phyloP scores from a whole-genome alignment of 2,113 vertebrate species.

The Polyodon spathula region DNA sequence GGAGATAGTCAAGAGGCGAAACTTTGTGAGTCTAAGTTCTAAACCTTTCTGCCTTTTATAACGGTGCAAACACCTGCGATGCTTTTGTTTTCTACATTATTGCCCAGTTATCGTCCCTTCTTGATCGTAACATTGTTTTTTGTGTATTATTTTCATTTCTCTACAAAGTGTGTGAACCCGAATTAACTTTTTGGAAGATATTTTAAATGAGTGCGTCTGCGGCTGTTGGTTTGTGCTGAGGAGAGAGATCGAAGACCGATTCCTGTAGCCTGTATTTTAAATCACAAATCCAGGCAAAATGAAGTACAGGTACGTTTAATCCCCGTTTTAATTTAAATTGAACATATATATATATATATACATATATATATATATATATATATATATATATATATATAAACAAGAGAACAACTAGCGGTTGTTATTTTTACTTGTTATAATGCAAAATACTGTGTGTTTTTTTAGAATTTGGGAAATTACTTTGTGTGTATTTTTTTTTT shows the following conservation, averaged over 20 bases:
- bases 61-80: neutral
- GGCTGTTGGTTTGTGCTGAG: slow-evolving; percentile 35
- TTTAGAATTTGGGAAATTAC: no score
- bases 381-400: no score
- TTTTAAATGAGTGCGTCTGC: slow-evolving; percentile 48
- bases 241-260: slow-evolving; percentile 22
- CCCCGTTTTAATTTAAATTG: neutral
- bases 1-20: slow-evolving; percentile 35
- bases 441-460: no score
- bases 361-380: no score
- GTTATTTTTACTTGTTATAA: no score
- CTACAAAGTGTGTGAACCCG: slow-evolving; percentile 39
- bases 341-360: no score
- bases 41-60: slow-evolving; percentile 13
- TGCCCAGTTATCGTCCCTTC: neutral
- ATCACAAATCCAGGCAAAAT: slow-evolving; percentile 34
- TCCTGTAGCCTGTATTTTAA: slow-evolving; percentile 24
- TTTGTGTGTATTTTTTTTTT: slow-evolving; percentile 12
- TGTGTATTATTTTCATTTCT: slow-evolving; percentile 18
- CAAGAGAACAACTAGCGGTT: no score
- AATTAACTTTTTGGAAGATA: slow-evolving; percentile 32
- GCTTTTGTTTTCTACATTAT: slow-evolving; percentile 5
- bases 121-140: slow-evolving; percentile 16
- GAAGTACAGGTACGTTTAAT: slow-evolving; percentile 42
- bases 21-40: slow-evolving; percentile 47